Conservation (phyloP, 2,113 vertebrate genomes). For the Bubo bubo region DNA sequence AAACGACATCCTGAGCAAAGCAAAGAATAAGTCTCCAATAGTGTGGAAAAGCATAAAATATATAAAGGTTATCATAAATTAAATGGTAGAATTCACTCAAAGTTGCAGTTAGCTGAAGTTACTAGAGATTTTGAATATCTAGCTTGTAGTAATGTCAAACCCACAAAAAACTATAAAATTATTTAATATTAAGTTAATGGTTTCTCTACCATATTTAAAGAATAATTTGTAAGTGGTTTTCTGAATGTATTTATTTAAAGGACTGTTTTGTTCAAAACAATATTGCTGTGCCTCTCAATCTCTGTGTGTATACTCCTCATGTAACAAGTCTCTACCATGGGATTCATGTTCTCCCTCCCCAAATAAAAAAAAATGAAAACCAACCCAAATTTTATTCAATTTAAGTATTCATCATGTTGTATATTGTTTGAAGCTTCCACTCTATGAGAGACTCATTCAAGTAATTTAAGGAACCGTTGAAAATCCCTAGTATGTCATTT, state of each 20-base stretch:
- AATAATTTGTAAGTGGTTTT: not conserved
- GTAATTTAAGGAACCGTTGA: not conserved
- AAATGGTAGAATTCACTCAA: not conserved
- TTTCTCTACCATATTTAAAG: not conserved
- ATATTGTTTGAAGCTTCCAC: not conserved
- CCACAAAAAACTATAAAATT: accelerated
- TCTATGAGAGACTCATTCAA: not conserved
- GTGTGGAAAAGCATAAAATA: not conserved
- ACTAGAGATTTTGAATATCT: not conserved
- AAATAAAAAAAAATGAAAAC: not conserved
- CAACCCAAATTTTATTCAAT: not conserved
- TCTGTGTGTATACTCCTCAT: not conserved
- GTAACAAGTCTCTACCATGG: not conserved
- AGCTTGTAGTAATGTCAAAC: not conserved
- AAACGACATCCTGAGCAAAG: not conserved
- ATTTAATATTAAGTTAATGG: not conserved
- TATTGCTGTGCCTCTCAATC: not conserved
- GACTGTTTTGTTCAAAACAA: not conserved
- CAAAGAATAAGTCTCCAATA: not conserved
- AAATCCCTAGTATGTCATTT: not conserved
- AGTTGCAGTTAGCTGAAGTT: not conserved
- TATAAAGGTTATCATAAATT: not conserved
- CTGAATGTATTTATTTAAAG: not conserved
- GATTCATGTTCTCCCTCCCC: not conserved
- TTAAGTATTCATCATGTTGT: not conserved